Evolutionary conservation across 2,888 invertebrate species (phyloP).

Genomic region (Ariolimax columbianus): DNA sequence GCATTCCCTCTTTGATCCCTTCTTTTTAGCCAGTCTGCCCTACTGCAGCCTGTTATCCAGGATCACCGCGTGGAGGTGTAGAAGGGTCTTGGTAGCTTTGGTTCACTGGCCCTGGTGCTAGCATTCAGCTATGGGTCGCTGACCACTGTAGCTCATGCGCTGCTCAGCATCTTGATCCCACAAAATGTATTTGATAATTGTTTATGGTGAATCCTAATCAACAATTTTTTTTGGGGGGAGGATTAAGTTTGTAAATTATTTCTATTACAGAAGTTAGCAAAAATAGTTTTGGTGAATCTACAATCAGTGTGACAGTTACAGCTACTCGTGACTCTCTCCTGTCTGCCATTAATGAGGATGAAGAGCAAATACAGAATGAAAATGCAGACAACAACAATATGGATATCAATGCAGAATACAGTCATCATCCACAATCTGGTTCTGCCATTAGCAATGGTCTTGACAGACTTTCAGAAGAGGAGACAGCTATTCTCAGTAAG

Average conservation of each 20-base stretch:
- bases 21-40: too few species aligned
- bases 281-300: constrained; percentile 47
- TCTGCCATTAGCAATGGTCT: constrained; percentile 57
- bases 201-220: too few species aligned
- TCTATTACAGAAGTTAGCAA: constrained; percentile 54
- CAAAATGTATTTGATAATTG: too few species aligned
- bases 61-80: too few species aligned
- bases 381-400: constrained; percentile 58
- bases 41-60: too few species aligned
- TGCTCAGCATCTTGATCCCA: too few species aligned
- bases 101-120: too few species aligned
- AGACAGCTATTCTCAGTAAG: constrained; percentile 72
- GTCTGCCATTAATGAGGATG: constrained; percentile 71
- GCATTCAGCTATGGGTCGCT: too few species aligned
- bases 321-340: constrained; percentile 63
- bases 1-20: too few species aligned
- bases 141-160: too few species aligned
- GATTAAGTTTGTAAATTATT: not conserved
- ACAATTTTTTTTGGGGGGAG: too few species aligned
- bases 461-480: constrained; percentile 68
- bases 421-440: constrained; percentile 57
- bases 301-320: constrained; percentile 34
- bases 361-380: constrained; percentile 67
- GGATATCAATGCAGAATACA: constrained; percentile 49
- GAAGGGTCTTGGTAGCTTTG: too few species aligned